A percentile compares a stretch with the other conserved stretches of the same genome.
phyloP scores from a whole-genome alignment of 1,140 invertebrate genomes.

The Drosophila kurseongensis region DNA sequence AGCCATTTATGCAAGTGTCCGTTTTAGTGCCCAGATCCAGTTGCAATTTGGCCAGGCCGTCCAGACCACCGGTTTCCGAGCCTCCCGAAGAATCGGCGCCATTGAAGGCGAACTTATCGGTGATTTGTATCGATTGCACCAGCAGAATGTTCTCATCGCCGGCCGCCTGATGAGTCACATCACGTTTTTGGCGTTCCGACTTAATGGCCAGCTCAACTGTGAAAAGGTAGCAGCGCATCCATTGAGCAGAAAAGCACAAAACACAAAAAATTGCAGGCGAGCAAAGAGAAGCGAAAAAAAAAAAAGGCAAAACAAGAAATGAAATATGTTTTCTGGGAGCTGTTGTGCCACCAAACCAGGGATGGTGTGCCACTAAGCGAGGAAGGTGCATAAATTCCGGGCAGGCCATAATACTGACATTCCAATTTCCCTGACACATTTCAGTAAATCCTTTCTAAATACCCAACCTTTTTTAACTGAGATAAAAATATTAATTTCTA shows the following conservation, averaged over 20 bases:
- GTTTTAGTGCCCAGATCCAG: conserved; percentile 74
- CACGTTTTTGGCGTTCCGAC: conserved; percentile 78
- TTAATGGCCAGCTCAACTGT: conserved; percentile 74
- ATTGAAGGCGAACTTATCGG: conserved; percentile 96
- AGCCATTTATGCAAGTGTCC: conserved; percentile 83
- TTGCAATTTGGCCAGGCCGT: conserved; percentile 75
- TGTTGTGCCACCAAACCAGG: conserved; percentile 23
- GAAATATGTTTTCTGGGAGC: conserved; percentile 60
- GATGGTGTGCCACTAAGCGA: conserved; percentile 7
- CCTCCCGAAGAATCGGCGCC: conserved; percentile 76
- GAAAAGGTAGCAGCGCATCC: conserved; percentile 58
- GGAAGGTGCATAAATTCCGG: conserved; percentile 9
- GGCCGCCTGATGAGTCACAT: conserved; percentile 84
- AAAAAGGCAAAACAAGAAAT: conserved; percentile 56
- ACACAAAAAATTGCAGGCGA: conserved; percentile 34
- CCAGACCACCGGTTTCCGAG: conserved; percentile 36
- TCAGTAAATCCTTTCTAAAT: background rate
- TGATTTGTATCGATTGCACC: conserved; percentile 96
- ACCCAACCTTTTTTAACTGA: background rate
- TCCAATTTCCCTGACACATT: conserved; percentile 1
- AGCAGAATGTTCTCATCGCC: conserved; percentile 93
- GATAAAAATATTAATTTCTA: background rate
- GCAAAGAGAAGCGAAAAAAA: conserved; percentile 19
- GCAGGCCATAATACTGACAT: background rate
- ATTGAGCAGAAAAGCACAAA: conserved; percentile 17